Evolutionary conservation across 2,113 vertebrate genomes (phyloP).

Genomic region (Balaenoptera acutorostrata): DNA sequence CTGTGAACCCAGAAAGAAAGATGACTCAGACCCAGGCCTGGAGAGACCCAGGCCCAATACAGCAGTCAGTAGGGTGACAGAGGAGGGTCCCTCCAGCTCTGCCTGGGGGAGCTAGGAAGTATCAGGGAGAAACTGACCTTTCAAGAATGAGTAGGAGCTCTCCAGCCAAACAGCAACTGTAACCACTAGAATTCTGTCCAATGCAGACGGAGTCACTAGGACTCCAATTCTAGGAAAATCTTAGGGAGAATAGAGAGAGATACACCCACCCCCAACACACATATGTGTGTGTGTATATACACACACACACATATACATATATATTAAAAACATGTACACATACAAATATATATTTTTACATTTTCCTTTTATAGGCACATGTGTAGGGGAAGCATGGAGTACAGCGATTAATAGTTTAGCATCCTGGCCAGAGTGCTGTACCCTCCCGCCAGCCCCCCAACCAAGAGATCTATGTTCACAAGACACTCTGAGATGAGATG

Average conservation of each 20-base stretch:
- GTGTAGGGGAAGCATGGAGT: not conserved
- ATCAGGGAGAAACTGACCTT: not conserved
- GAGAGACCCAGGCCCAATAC: not conserved
- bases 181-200: not conserved
- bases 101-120: not conserved
- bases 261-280: not conserved
- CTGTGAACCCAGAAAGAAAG: not conserved
- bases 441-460: no score
- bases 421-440: not conserved
- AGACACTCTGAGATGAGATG: not conserved
- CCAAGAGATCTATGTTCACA: not conserved
- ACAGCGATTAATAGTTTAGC: not conserved
- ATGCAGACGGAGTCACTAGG: no score
- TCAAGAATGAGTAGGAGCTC: not conserved
- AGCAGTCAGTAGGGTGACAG: not conserved
- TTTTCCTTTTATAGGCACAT: not conserved
- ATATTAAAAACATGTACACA: not conserved
- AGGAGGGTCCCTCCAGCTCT: not conserved
- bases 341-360: not conserved
- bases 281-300: rapidly evolving
- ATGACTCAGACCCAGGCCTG: not conserved
- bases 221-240: not conserved
- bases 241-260: not conserved
- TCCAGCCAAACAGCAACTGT: not conserved
- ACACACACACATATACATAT: not conserved